Percentiles rank a stretch among this genome's conserved stretches.
Evolutionary conservation across 2,888 invertebrate species (phyloP).

Genomic region (Tinea semifulvella): DNA sequence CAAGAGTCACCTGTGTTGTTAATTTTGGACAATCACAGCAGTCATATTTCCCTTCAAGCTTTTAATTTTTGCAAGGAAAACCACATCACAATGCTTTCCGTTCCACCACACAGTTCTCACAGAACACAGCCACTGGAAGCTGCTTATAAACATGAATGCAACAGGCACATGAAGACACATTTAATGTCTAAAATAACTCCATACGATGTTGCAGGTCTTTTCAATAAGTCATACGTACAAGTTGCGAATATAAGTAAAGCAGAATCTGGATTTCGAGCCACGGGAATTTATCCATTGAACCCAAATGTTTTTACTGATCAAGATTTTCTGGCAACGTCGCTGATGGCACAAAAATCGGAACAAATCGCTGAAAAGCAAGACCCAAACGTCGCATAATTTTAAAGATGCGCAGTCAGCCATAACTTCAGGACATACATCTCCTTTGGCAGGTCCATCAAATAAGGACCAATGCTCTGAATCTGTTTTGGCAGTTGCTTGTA

Average conservation of each 20-base stretch:
- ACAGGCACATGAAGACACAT: slow-evolving; percentile 22
- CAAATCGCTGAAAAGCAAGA: slow-evolving; percentile 21
- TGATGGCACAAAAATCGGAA: slow-evolving; percentile 21
- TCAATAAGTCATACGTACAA: slow-evolving; percentile 23
- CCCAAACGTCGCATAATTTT: slow-evolving; percentile 20
- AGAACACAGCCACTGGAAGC: slow-evolving; percentile 22
- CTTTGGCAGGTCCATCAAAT: slow-evolving; percentile 19
- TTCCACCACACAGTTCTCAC: slow-evolving; percentile 23
- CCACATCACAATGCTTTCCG: slow-evolving; percentile 23
- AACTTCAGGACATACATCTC: slow-evolving; percentile 18
- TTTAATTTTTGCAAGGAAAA: slow-evolving; percentile 24
- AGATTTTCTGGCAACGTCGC: slow-evolving; percentile 21
- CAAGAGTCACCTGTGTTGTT: slow-evolving; percentile 29
- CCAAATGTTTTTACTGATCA: slow-evolving; percentile 22
- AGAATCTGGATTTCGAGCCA: slow-evolving; percentile 21
- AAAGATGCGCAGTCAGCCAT: slow-evolving; percentile 17
- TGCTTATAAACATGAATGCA: slow-evolving; percentile 24
- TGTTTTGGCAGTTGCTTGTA: slow-evolving; percentile 21
- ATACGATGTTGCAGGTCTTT: slow-evolving; percentile 23
- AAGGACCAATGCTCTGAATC: slow-evolving; percentile 18
- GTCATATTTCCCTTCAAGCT: slow-evolving; percentile 23
- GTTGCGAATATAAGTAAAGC: slow-evolving; percentile 22
- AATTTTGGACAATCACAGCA: slow-evolving; percentile 24
- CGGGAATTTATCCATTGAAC: slow-evolving; percentile 21
- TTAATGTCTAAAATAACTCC: slow-evolving; percentile 22